A percentile compares a stretch with the other conserved stretches of the same genome.
Evolutionary conservation across 1,140 invertebrate species (phyloP).

Genomic region (Galleria mellonella): DNA sequence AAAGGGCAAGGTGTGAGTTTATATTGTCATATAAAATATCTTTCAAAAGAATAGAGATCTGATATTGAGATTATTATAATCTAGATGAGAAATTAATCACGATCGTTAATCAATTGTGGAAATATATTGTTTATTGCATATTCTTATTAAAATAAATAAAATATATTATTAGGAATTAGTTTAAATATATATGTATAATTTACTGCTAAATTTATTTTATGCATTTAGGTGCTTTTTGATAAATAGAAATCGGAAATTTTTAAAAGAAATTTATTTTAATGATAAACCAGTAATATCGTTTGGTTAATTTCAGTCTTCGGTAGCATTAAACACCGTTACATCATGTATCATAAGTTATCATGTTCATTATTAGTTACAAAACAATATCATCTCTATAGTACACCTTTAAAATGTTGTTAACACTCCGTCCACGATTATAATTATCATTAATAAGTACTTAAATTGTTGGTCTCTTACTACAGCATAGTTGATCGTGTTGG

Average conservation of each 20-base stretch:
- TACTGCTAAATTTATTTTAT: slow-evolving; percentile 7
- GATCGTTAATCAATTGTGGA: slow-evolving; percentile 24
- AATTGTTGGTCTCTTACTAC: slow-evolving; percentile 45
- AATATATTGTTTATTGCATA: slow-evolving; percentile 19
- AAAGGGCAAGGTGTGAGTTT: too few species aligned
- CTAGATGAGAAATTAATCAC: slow-evolving; percentile 27
- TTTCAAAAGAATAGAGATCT: slow-evolving; percentile 55
- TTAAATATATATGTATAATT: background rate
- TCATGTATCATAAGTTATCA: too few species aligned
- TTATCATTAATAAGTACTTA: slow-evolving; percentile 64
- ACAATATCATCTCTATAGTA: too few species aligned
- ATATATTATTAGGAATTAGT: background rate
- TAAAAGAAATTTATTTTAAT: too few species aligned
- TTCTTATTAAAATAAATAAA: slow-evolving; percentile 3
- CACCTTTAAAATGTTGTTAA: slow-evolving; percentile 29
- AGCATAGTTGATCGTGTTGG: slow-evolving; percentile 9
- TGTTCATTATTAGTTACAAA: too few species aligned
- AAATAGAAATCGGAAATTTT: too few species aligned
- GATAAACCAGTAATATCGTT: too few species aligned
- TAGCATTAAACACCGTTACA: too few species aligned
- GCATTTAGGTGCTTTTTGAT: slow-evolving; percentile 21
- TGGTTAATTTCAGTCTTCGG: too few species aligned
- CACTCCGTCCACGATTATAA: slow-evolving; percentile 58
- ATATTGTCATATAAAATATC: slow-evolving; percentile 10
- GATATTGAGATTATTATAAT: slow-evolving; percentile 63